A percentile compares a stretch with the other conserved stretches of the same genome.
Conservation (phyloP, 2,888 invertebrate species). For the Xanthorhoe designata region DNA sequence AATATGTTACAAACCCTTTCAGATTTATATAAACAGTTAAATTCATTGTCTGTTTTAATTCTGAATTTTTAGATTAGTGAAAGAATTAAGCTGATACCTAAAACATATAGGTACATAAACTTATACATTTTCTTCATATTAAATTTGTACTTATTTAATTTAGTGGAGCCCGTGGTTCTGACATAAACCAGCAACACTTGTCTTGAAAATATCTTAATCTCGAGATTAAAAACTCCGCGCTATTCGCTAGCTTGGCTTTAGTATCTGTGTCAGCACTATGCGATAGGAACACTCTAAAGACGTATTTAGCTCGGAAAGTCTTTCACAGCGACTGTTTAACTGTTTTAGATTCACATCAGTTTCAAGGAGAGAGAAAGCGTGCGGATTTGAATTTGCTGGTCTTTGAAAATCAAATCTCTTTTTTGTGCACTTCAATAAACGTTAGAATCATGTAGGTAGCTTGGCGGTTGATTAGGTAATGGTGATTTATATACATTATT, state of each 20-base stretch:
- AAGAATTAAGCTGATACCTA: too few relatives aligned
- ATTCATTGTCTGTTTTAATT: too few relatives aligned
- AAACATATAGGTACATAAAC: too few relatives aligned
- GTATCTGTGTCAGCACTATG: constrained; percentile 15
- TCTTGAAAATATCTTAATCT: constrained; percentile 26
- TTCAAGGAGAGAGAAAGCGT: neutral
- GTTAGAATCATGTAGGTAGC: too few relatives aligned
- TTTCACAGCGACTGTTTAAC: constrained; percentile 3
- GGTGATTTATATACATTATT: too few relatives aligned
- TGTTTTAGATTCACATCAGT: neutral
- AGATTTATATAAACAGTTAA: too few relatives aligned
- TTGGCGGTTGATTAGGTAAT: too few relatives aligned
- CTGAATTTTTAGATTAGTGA: too few relatives aligned
- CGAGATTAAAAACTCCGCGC: constrained; percentile 11
- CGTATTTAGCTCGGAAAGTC: constrained; percentile 3
- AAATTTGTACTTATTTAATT: neutral
- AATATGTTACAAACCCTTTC: too few relatives aligned
- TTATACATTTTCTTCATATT: too few relatives aligned
- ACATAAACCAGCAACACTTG: neutral
- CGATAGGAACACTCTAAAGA: constrained; percentile 9
- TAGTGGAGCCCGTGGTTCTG: neutral
- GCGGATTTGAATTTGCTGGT: neutral
- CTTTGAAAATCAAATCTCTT: neutral
- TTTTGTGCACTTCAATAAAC: too few relatives aligned
- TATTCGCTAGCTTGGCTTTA: constrained; percentile 8